Evolutionary conservation across 2,888 invertebrate species (phyloP).

Genomic region (Diarsia mendica): DNA sequence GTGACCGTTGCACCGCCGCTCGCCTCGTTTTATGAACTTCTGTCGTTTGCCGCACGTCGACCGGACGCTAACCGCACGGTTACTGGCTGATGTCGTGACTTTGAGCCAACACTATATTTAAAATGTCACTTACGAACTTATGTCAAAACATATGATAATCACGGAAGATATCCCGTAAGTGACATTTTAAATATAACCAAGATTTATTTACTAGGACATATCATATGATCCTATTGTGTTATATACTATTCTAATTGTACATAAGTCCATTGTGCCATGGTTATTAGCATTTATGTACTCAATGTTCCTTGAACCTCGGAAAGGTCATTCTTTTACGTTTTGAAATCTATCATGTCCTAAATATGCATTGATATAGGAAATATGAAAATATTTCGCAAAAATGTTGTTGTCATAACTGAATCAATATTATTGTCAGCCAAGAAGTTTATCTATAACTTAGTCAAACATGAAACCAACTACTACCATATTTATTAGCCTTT

Average conservation of each 20-base stretch:
- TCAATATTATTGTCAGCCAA: too few species aligned
- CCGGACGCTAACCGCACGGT: too few species aligned
- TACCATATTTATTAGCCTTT: neutral
- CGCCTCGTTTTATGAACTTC: too few species aligned
- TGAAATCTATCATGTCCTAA: neutral
- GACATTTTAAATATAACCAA: neutral
- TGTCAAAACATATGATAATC: too few species aligned
- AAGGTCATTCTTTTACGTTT: constrained; percentile 34
- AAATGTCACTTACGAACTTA: too few species aligned
- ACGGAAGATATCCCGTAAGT: too few species aligned
- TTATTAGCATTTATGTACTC: constrained; percentile 4
- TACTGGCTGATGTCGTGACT: too few species aligned
- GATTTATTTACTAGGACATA: neutral
- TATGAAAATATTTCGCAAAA: neutral
- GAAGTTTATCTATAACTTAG: neutral
- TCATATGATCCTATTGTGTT: neutral
- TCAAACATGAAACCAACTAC: neutral
- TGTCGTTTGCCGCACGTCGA: too few species aligned
- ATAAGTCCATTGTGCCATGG: neutral
- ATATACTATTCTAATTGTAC: neutral
- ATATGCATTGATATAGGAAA: neutral
- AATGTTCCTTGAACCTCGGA: constrained; percentile 39
- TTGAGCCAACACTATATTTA: too few species aligned
- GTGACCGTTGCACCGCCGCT: too few species aligned
- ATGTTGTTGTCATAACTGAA: neutral